Evolutionary conservation across 2,888 invertebrate genomes (phyloP).

Genomic region (Spisula solida): DNA sequence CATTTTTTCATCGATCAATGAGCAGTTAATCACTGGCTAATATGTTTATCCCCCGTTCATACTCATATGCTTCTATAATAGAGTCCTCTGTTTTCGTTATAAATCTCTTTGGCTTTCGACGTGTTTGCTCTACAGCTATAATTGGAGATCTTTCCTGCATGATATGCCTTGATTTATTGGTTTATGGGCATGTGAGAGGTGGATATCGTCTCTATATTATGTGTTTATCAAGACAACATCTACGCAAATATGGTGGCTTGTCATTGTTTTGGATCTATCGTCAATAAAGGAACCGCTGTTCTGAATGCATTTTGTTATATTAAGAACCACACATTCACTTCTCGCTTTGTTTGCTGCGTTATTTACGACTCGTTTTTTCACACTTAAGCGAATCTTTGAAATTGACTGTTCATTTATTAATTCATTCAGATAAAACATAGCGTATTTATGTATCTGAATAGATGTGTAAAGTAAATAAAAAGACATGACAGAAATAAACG

Average conservation of each 20-base stretch:
- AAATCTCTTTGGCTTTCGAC: slow-evolving; percentile 65
- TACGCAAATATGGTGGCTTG: slow-evolving; percentile 42
- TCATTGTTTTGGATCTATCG: slow-evolving; percentile 28
- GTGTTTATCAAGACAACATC: slow-evolving; percentile 44
- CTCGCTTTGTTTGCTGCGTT: neutral
- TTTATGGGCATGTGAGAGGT: slow-evolving; percentile 50
- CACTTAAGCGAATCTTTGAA: neutral
- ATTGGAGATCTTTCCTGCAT: slow-evolving; percentile 65
- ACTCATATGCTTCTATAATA: slow-evolving; percentile 48
- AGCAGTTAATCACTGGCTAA: slow-evolving; percentile 42
- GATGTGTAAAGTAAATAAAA: neutral
- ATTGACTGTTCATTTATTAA: slow-evolving; percentile 17
- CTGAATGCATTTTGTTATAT: slow-evolving; percentile 20
- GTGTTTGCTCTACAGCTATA: slow-evolving; percentile 64
- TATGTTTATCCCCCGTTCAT: slow-evolving; percentile 48
- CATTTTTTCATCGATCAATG: slow-evolving; percentile 43
- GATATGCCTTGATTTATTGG: slow-evolving; percentile 70
- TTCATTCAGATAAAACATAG: neutral
- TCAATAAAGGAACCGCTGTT: slow-evolving; percentile 22
- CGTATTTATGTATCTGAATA: neutral
- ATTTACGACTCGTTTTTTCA: neutral
- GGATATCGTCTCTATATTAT: slow-evolving; percentile 52
- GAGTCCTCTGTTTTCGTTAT: slow-evolving; percentile 56
- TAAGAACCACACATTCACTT: neutral
- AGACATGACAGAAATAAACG: too few species aligned